These are phyloP conservation scores for Stichopus horrens DNA, from an alignment of 53 echinoderm and acorn worm species.

Conservation along the genomic window DNA sequence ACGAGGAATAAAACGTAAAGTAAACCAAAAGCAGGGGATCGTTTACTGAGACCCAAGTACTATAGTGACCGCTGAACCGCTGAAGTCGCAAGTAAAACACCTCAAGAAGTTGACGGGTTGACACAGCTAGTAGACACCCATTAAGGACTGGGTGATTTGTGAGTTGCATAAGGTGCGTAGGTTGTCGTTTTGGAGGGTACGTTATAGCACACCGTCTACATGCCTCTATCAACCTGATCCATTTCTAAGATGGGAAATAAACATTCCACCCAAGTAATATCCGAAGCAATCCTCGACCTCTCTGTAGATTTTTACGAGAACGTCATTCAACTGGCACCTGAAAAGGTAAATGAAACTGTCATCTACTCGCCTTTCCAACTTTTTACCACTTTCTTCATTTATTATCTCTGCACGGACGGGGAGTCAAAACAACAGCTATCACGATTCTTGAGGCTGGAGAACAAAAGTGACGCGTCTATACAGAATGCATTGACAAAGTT, in stretches of 20 bases:
- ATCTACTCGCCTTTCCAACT: not conserved
- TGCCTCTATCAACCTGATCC: too few species aligned
- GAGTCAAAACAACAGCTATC: not conserved
- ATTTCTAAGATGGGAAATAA: slow-evolving; percentile 1
- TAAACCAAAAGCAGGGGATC: too few species aligned
- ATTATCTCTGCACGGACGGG: not conserved
- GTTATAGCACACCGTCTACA: too few species aligned
- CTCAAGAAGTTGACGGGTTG: too few species aligned
- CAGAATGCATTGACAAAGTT: not conserved
- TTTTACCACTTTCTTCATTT: not conserved
- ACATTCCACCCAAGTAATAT: not conserved
- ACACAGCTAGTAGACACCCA: too few species aligned
- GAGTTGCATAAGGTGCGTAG: too few species aligned
- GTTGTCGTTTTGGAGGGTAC: too few species aligned
- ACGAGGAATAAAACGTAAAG: too few species aligned
- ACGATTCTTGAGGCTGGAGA: not conserved
- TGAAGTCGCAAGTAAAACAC: too few species aligned
- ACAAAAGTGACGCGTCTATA: not conserved
- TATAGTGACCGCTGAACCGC: too few species aligned
- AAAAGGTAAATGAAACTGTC: not conserved
- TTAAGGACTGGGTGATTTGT: too few species aligned
- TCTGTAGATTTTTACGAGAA: not conserved
- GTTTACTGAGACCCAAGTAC: too few species aligned
- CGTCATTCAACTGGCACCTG: not conserved
- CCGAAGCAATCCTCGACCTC: not conserved